Percentiles rank a stretch among this genome's conserved stretches.
phyloP scores from a whole-genome alignment of 2,113 vertebrate genomes.

The Procavia capensis region DNA sequence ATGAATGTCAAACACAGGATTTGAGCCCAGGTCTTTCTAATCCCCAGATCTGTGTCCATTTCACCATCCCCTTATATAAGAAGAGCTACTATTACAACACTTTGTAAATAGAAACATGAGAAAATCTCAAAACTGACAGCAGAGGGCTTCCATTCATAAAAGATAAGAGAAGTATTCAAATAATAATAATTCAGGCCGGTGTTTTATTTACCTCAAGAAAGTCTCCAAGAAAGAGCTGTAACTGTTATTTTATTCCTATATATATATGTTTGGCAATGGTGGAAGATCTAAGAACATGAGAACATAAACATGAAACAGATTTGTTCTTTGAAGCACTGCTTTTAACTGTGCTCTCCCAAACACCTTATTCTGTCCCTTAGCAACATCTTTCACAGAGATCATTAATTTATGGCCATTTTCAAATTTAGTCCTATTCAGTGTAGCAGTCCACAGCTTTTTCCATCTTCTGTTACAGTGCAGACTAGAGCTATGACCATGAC shows the following conservation, averaged over 20 bases:
- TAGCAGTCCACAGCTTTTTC: neutral
- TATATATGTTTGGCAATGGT: neutral
- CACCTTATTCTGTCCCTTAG: neutral
- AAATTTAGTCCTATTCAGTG: neutral
- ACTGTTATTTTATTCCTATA: neutral
- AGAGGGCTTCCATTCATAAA: neutral
- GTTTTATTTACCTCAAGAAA: neutral
- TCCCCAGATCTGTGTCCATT: neutral
- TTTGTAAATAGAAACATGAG: neutral
- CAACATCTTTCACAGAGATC: neutral
- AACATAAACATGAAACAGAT: neutral
- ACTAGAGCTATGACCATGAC: neutral
- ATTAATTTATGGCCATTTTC: neutral
- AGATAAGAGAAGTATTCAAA: neutral
- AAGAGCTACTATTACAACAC: neutral
- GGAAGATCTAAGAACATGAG: neutral
- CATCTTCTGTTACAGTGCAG: neutral
- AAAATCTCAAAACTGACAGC: neutral
- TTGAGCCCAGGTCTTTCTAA: neutral
- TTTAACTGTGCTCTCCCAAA: neutral
- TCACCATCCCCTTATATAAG: neutral
- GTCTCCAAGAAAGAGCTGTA: neutral
- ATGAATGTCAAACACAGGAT: neutral
- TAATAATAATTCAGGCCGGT: neutral
- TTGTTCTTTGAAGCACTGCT: neutral